Evolutionary conservation across 2,888 invertebrate species (phyloP), one percentile per base, ranked within the genome.

Genomic region (Kuschelorhynchus macadamiae): DNA sequence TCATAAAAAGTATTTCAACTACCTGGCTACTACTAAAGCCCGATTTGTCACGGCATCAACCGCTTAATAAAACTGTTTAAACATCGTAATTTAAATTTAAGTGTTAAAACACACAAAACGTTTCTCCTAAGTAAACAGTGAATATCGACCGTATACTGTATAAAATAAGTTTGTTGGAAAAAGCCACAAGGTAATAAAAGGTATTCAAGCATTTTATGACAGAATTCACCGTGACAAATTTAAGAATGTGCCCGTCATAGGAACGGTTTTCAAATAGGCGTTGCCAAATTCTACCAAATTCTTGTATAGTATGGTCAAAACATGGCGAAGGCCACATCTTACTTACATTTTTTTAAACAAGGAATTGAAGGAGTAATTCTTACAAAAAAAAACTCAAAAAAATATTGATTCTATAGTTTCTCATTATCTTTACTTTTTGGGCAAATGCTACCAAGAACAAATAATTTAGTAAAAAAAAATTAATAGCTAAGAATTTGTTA

Each of bases 151-250:
- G 60, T 66, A 42, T 18, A 60, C 53, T 47, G 59, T 66, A 53
- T 66, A 46, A 60, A 65, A 59, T 47, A 60, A 66, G 52, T 52
- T 52, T 50, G 50, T 32, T 39, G 61, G 41, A 71, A 68, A 68
- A 67, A 67, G 68, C 72, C 72, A 59, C 70, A 69, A 68, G 60
- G 67, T 52, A 69, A 71, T 70, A 71, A 72, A 74, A 72, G 44
- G 66, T 57, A 72, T 63, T 69, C 69, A 71, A 65, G 71, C 71
- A 68, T 74, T 74, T 74, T 71, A 71, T 69, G 71, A 71, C 66
- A 71, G 62, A 70, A 72, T 68, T 70, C 67, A 71, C 67, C 71
- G 65, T 71, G 70, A 70, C 72, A 72, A 74, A 74, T 74, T 64
- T 33, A 14, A 42, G 46, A 63, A 66, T 62, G 56, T 61, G 47